Base-by-base conservation (phyloP, 2,797 vertebrate genomes). In the Gila robusta region DNA sequence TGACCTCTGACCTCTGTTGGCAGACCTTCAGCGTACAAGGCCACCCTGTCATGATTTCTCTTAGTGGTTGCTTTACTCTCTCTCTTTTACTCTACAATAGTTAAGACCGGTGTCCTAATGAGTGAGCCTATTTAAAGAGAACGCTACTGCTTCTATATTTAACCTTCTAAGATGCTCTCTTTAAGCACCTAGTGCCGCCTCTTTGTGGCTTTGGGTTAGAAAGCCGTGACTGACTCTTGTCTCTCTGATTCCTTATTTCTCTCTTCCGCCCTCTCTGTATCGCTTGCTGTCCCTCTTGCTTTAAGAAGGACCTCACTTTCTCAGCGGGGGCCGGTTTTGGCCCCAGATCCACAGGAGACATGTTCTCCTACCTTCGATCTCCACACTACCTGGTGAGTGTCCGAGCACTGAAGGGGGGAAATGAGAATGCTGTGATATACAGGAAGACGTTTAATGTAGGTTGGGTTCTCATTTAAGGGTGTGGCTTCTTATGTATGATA, bases 91-190 rank as follows among this genome's bases (percentile, higher is more conserved):
- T 82, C 39, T 64, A 79, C 47, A 70, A 59, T 28, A 69, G 39
- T 86, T 73, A 82, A 84, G 83, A 79, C 59, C 79, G 23, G 80
- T 52, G 71, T 87, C 49, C 91, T 94, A 94, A 95, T 92, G 93
- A 94, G 93, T 71, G 86, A 90, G 93, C 89, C 94, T 92, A 93
- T 95, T 94, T 95, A 92, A 93, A 91, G 90, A 88, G 32, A 92
- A 91, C 84, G 82, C 74, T 81, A 74, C 87, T 82, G 32, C 52
- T 84, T 21, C 90, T 93, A 94, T 95, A 94, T 89, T 83, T 89
- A 88, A 86, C 72, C 66, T 49, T 26, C 70, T 84, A 88, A 87
- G 80, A 86, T 89, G 70, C 74, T 74, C 66, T 79, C 69, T 87
- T 69, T 47, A 83, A 83, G 62, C 56, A 72, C 67, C 23, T 72